A percentile compares a stretch with the other conserved stretches of the same genome.
Evolutionary conservation across 2,113 vertebrate species (phyloP).

Genomic region (Leptodactylus fuscus): DNA sequence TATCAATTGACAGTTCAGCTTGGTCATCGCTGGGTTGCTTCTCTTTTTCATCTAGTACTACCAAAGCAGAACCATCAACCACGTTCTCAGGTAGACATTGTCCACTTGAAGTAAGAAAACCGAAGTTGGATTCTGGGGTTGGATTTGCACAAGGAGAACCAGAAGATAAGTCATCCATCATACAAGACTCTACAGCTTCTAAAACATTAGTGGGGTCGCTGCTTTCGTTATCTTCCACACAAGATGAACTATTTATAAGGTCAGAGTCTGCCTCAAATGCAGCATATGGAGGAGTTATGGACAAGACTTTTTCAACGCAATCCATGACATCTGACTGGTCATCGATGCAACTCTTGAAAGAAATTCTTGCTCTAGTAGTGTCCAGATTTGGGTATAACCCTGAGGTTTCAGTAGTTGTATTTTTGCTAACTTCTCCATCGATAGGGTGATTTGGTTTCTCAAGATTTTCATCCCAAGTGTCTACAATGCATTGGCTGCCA

Average conservation of each 20-base stretch:
- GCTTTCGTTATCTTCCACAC: too few relatives aligned
- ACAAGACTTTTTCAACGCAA: neutral
- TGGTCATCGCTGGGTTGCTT: neutral
- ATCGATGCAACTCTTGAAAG: neutral
- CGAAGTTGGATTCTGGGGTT: neutral
- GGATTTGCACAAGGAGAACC: constrained; percentile 52
- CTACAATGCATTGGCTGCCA: neutral
- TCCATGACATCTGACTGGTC: neutral
- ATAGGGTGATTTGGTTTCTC: neutral
- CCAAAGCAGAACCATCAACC: neutral
- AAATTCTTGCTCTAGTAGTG: too few relatives aligned
- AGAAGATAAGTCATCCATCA: too few relatives aligned
- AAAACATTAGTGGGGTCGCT: too few relatives aligned
- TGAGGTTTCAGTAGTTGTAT: neutral
- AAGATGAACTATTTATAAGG: neutral
- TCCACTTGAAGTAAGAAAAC: neutral
- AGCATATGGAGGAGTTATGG: too few relatives aligned
- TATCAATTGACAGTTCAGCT: neutral
- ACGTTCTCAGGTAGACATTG: neutral
- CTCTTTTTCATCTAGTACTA: neutral
- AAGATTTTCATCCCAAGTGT: neutral
- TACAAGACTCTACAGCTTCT: too few relatives aligned
- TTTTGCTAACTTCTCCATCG: too few relatives aligned
- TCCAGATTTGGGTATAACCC: neutral
- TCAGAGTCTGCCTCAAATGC: neutral